Percentiles rank a stretch among this genome's conserved stretches.
These are phyloP conservation scores for Daboia siamensis DNA, from an alignment of 2,113 vertebrate genomes.

Conservation along the genomic window DNA sequence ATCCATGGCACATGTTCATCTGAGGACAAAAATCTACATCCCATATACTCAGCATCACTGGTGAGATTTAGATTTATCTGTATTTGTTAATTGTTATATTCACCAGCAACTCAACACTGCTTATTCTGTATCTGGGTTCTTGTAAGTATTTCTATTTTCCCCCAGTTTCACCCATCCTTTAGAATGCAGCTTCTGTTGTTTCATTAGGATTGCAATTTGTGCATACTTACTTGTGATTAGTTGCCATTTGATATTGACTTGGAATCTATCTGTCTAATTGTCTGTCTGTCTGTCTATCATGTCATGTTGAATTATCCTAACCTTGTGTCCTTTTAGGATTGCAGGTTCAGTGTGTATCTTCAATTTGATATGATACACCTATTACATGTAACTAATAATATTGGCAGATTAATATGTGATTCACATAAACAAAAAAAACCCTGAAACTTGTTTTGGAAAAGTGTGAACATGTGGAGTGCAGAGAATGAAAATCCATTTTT, in stretches of 20 bases:
- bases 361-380: slow-evolving; percentile 36
- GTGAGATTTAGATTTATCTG: too few species aligned
- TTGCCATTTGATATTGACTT: neutral
- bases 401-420: slow-evolving; percentile 29
- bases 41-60: too few species aligned
- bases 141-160: too few species aligned
- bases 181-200: neutral
- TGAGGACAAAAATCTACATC: too few species aligned
- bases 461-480: neutral
- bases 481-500: neutral
- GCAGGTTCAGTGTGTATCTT: slow-evolving; percentile 41
- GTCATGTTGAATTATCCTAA: neutral
- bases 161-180: neutral
- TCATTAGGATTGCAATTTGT: neutral
- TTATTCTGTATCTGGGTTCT: too few species aligned
- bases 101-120: too few species aligned
- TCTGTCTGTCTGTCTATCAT: too few species aligned
- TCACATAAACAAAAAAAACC: slow-evolving; percentile 12
- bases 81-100: too few species aligned
- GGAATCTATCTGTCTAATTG: neutral
- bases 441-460: slow-evolving; percentile 14
- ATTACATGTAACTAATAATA: slow-evolving; percentile 36
- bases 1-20: too few species aligned
- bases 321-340: neutral
- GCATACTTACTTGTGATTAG: neutral